Evolutionary conservation across 1,140 invertebrate species (phyloP).

Genomic region (Pararge aegeria): DNA sequence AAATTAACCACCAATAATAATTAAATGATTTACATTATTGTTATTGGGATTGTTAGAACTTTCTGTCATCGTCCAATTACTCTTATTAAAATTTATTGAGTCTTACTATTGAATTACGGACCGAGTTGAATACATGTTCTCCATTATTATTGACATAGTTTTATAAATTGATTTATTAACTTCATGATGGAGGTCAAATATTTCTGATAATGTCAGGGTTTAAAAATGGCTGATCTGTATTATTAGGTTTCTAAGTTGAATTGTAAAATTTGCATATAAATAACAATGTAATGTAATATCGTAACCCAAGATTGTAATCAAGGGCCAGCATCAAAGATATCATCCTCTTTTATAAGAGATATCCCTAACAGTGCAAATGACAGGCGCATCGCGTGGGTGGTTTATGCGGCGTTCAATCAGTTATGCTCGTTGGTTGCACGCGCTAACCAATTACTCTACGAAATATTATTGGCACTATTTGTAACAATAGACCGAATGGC

Average conservation of each 20-base stretch:
- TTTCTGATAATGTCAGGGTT: not conserved
- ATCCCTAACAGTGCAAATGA: slow-evolving; percentile 39
- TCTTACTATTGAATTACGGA: slow-evolving; percentile 54
- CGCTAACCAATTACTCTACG: slow-evolving; percentile 51
- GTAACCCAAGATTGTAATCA: slow-evolving; percentile 13
- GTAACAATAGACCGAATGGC: slow-evolving; percentile 47
- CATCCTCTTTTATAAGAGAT: slow-evolving; percentile 15
- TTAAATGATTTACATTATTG: slow-evolving; percentile 32
- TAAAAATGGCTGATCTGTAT: not conserved
- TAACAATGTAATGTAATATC: not conserved
- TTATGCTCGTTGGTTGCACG: slow-evolving; percentile 60
- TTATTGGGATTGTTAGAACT: slow-evolving; percentile 46
- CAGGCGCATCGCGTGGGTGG: slow-evolving; percentile 50
- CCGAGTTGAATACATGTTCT: slow-evolving; percentile 45
- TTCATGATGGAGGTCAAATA: slow-evolving; percentile 12
- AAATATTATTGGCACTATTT: slow-evolving; percentile 67
- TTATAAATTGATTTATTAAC: slow-evolving; percentile 59
- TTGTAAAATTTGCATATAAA: not conserved
- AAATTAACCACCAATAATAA: slow-evolving; percentile 17
- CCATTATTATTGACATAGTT: slow-evolving; percentile 54
- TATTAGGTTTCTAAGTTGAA: not conserved
- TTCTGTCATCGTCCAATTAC: slow-evolving; percentile 58
- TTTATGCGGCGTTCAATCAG: slow-evolving; percentile 65
- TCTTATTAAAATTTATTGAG: slow-evolving; percentile 68
- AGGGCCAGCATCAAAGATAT: slow-evolving; percentile 8